Evolutionary conservation across 2,888 invertebrate species (phyloP), one percentile per base, ranked within the genome.

Genomic region (Dicyrtoma fusca): DNA sequence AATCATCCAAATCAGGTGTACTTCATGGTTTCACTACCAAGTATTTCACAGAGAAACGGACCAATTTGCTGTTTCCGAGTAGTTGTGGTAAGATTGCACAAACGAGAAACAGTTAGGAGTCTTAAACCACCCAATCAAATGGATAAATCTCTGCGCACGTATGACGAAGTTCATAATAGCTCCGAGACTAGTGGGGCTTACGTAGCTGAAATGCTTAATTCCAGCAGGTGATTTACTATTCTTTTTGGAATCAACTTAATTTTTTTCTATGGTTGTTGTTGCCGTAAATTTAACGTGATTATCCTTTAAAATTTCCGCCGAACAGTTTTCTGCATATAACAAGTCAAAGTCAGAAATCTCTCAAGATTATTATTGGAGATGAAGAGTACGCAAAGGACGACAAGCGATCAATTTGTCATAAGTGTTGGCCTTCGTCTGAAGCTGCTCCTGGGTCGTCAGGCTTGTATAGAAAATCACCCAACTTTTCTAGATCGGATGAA

Each of bases 11-110:
- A 78, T n/a, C 76, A 73, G 14, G 88, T 88, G 80, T 86, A 92
- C 81, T 91, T 91, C 81, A 84, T 94, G 79, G 87, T 88, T 77
- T 79, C 77, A 14, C 83, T 94, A 79, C 92, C 92, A 0, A 86
- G 91, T 76, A 87, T 94, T 45, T 90, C 92, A 0, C 93, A 95
- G 82, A 85, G 94, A 69, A 94, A 94, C 81, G 95, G 95, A 0
- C 90, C 90, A 0, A 92, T 95, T 79, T 94, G 94, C 83, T 95
- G 94, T 81, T 92, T 25, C 81, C 87, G 93, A 78, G 87, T 94
- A 53, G 91, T 91, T 84, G 85, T 94, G 83, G 90, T 94, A 0
- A 88, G 90, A 61, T 85, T 94, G 79, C 86, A 87, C 45, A 86
- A 87, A 0, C 86, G 88, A 64, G 87, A 86, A 71, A 88, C 87